Evolutionary conservation across 2,797 vertebrate genomes (phyloP).

Genomic region (Pipistrellus pygmaeus): DNA sequence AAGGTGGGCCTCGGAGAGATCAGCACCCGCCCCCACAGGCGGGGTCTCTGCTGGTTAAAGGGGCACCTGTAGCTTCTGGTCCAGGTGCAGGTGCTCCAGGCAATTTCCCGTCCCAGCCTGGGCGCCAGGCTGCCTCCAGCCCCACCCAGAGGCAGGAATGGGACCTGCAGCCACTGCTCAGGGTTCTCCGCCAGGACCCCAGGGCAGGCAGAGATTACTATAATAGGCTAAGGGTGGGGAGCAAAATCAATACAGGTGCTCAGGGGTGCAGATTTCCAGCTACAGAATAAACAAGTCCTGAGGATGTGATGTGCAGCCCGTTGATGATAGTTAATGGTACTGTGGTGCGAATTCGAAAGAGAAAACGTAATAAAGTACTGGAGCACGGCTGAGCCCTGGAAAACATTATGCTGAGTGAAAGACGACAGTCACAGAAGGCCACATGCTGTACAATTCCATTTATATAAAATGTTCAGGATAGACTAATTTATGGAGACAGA

Average conservation of each 20-base stretch:
- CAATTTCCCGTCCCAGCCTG: too few species aligned
- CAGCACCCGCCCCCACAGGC: rapidly evolving
- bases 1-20: background rate
- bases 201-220: background rate
- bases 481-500: background rate
- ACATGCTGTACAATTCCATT: background rate
- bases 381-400: background rate
- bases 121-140: slow-evolving; percentile 51
- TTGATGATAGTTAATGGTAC: background rate
- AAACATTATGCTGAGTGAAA: background rate
- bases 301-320: background rate
- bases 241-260: background rate
- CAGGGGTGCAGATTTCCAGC: background rate
- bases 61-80: slow-evolving; percentile 86
- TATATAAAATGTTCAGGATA: background rate
- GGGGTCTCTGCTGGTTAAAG: background rate
- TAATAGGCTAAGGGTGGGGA: background rate
- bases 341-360: background rate
- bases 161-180: slow-evolving; percentile 80
- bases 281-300: background rate
- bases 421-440: background rate
- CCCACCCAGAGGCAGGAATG: background rate
- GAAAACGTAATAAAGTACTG: background rate
- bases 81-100: slow-evolving; percentile 88
- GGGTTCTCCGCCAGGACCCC: slow-evolving; percentile 92